A percentile compares a stretch with the other conserved stretches of the same genome.
These are phyloP conservation scores for Phenganax marumi DNA, from an alignment of 92 coral and sea anemone genomes.

Conservation along the genomic window DNA sequence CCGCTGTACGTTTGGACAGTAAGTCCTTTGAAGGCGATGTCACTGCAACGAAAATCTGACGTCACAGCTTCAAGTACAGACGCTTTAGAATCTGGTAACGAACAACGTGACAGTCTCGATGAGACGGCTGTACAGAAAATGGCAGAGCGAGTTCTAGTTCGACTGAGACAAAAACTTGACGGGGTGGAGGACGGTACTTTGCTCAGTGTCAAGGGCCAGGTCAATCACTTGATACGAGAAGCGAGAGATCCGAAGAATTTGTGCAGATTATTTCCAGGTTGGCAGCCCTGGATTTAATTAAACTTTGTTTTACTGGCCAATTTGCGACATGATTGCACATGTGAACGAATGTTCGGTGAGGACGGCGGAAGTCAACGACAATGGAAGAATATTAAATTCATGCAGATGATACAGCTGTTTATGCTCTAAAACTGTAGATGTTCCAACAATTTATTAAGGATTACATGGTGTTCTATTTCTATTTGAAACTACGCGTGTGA, in stretches of 20 bases:
- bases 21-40: slow-evolving; percentile 81
- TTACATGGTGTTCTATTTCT: no score
- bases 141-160: slow-evolving; percentile 84
- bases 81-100: slow-evolving; percentile 62
- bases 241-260: slow-evolving; percentile 89
- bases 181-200: slow-evolving; percentile 93
- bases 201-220: slow-evolving; percentile 88
- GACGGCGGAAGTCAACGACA: no score
- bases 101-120: slow-evolving; percentile 44
- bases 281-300: slow-evolving; percentile 95
- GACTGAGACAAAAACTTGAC: slow-evolving; percentile 85
- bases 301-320: no score
- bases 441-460: no score
- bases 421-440: no score
- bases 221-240: slow-evolving; percentile 87
- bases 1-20: slow-evolving; percentile 95
- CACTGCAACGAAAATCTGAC: slow-evolving; percentile 77
- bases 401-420: no score
- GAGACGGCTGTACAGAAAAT: slow-evolving; percentile 82
- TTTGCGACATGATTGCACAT: no score
- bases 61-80: slow-evolving; percentile 52
- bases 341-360: no score
- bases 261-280: slow-evolving; percentile 79
- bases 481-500: no score
- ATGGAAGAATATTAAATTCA: no score